Evolutionary conservation across 1,140 invertebrate species (phyloP), one percentile per base, ranked within the genome.

Genomic region (Cataglyphis hispanica): DNA sequence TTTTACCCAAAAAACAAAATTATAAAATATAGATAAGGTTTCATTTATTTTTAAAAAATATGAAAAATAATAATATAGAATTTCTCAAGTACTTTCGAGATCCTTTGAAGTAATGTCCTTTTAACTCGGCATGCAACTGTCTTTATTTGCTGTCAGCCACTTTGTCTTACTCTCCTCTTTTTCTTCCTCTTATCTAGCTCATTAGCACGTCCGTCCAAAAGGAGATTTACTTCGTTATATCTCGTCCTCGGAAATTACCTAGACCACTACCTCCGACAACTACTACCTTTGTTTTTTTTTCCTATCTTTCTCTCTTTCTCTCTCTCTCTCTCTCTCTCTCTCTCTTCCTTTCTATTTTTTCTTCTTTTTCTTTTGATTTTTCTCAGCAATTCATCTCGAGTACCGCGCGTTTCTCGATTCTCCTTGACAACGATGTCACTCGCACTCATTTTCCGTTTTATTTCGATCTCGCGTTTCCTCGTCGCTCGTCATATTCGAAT

Each of bases 191-290:
- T 22, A n/a, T 22, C n/a, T 16, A 37, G n/a, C 56, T 78, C 43
- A 78, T 78, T 78, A 78, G 75, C 40, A 22, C 60, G 37, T 64
- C 27, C 27, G 27, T 64, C 40, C 40, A 46, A 31, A 50, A 58
- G 31, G 13, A 64, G 61, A 66, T 78, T 78, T 66, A 78, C 43
- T 78, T 78, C 43, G 27, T 78, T 78, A 78, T 66, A 64, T 64
- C 31, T 66, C 40, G 43, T 66, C 46, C 25, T 66, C n/a, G n/a
- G 13, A 8, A 78, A 78, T 78, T 78, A 66, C 11, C 60, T 13
- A 43, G 64, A 67, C 22, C 60, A 10, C 19, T 31, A 78, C n/a
- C 43, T 11, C 16, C 31, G 13, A 11, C n/a, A 25, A 46, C 4
- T 31, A 60, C 13, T 76, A 53, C 13, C 60, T 64, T 77, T 27